Conservation (phyloP, 2,113 vertebrate species). For the Rallus limicola region DNA sequence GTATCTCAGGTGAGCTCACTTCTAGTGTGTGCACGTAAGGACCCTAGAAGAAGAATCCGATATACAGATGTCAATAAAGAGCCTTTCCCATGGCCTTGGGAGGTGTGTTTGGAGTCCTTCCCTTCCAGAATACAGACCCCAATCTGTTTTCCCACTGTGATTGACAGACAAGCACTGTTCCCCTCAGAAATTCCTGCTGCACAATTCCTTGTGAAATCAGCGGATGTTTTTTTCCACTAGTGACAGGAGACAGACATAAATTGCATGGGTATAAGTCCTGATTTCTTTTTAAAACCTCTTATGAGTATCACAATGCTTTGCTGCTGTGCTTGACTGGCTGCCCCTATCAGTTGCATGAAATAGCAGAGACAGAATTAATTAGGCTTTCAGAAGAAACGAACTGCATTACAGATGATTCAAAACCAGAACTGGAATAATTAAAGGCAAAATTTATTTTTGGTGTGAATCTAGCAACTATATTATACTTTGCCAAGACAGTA, state of each 20-base stretch:
- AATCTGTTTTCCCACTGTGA: not conserved
- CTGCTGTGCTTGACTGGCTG: not conserved
- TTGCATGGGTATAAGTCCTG: not conserved
- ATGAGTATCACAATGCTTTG: not conserved
- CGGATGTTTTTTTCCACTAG: not conserved
- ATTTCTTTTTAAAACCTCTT: not conserved
- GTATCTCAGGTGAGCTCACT: conserved; percentile 86
- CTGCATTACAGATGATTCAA: not conserved
- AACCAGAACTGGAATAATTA: not conserved
- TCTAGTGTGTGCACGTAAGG: fast-evolving
- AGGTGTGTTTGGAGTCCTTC: not conserved
- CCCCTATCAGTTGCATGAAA: not conserved
- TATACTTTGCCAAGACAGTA: not conserved
- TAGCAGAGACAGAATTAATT: not conserved
- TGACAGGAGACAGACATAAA: not conserved
- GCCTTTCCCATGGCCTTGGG: not conserved
- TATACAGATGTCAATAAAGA: not conserved
- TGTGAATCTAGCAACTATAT: not conserved
- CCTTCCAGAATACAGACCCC: not conserved
- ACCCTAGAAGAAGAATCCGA: not conserved
- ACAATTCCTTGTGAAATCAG: not conserved
- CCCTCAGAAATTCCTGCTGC: not conserved
- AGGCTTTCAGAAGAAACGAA: not conserved
- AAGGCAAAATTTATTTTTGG: not conserved
- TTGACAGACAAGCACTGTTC: not conserved